These are phyloP conservation scores for Lasius fuliginosus DNA, from an alignment of 2,888 invertebrate genomes.

Conservation along the genomic window DNA sequence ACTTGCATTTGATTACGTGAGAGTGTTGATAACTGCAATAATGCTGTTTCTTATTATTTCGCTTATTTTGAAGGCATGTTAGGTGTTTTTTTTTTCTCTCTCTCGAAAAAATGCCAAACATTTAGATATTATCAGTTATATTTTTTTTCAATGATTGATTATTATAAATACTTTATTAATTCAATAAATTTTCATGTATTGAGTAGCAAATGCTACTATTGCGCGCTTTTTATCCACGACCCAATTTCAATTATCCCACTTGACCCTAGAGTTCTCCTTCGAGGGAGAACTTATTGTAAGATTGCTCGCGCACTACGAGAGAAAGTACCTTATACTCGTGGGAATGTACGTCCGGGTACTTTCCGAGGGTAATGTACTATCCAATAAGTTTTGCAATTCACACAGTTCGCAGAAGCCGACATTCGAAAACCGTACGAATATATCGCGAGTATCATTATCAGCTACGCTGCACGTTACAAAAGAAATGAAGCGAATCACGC, in stretches of 20 bases:
- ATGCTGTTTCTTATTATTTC: neutral
- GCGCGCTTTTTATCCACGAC: neutral
- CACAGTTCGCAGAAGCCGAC: neutral
- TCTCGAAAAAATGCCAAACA: neutral
- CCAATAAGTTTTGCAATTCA: slow-evolving; percentile 30
- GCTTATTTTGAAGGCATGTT: neutral
- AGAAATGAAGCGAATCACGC: neutral
- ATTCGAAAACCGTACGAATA: neutral
- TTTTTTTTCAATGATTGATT: neutral
- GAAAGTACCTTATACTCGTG: slow-evolving; percentile 37
- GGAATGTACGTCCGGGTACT: slow-evolving; percentile 42
- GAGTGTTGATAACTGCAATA: slow-evolving; percentile 7
- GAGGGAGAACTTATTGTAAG: slow-evolving; percentile 13
- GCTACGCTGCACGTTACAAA: neutral
- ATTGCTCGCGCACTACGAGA: neutral
- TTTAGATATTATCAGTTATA: neutral
- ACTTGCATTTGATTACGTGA: slow-evolving; percentile 2
- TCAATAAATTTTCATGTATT: neutral
- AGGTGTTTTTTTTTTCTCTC: neutral
- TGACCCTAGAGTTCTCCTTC: neutral
- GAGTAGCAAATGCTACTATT: neutral
- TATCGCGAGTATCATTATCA: slow-evolving; percentile 4
- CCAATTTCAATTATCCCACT: slow-evolving; percentile 18
- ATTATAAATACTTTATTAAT: neutral
- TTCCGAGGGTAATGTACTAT: slow-evolving; percentile 11